A percentile compares a stretch with the other conserved stretches of the same genome.
phyloP scores from a whole-genome alignment of 1,140 invertebrate species.

The Globodera rostochiensis region DNA sequence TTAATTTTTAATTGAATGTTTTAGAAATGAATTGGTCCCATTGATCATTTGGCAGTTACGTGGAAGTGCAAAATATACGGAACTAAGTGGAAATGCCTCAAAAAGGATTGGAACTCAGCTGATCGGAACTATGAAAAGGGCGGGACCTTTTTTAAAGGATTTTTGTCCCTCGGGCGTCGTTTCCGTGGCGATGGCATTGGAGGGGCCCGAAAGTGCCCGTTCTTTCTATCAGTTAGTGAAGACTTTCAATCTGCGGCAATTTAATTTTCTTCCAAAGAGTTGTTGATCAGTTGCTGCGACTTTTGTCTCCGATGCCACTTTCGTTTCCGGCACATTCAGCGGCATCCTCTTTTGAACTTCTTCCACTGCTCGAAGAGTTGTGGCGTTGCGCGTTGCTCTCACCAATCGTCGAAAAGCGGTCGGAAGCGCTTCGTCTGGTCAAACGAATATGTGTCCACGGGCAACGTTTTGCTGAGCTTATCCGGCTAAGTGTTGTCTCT shows the following conservation, averaged over 20 bases:
- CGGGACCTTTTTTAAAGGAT: neutral
- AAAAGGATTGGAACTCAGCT: neutral
- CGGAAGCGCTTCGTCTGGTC: slow-evolving; percentile 15
- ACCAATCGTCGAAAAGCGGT: neutral
- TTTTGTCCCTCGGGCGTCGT: neutral
- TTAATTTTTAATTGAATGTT: neutral
- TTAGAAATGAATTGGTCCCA: slow-evolving; percentile 20
- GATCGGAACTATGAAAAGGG: neutral
- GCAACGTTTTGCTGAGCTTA: slow-evolving; percentile 16
- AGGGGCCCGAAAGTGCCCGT: slow-evolving; percentile 23
- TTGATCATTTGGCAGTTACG: slow-evolving; percentile 24
- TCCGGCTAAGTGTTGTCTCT: slow-evolving; percentile 9
- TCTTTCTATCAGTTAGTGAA: slow-evolving; percentile 14
- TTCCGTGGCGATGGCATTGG: slow-evolving; percentile 12
- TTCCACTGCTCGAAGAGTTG: slow-evolving; percentile 23
- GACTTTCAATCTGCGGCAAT: neutral
- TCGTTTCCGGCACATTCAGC: neutral
- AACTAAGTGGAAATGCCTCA: slow-evolving; percentile 3
- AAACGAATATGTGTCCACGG: slow-evolving; percentile 10
- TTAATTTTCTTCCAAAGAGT: slow-evolving; percentile 5
- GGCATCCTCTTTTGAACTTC: neutral
- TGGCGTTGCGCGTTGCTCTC: slow-evolving; percentile 15
- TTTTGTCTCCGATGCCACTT: slow-evolving; percentile 12
- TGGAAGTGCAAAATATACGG: slow-evolving; percentile 9
- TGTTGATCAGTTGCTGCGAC: slow-evolving; percentile 18